phyloP scores from a whole-genome alignment of 2,113 vertebrate genomes.

The Ptilorrhoa leucosticta region DNA sequence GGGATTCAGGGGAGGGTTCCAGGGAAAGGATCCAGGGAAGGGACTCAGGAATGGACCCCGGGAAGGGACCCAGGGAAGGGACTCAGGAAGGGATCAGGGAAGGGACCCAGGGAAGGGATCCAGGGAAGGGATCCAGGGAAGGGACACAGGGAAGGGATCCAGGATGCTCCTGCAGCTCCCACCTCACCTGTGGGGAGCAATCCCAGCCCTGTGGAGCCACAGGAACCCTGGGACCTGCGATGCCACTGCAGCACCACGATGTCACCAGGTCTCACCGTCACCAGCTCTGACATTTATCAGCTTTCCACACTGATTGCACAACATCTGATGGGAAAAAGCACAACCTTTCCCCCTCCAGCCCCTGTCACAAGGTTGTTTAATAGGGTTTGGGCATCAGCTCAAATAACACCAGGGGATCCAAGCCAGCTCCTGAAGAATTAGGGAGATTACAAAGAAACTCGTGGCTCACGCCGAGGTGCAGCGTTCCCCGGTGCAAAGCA shows the following conservation, averaged over 20 bases:
- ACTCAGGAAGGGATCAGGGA: no score
- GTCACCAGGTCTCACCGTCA: not conserved
- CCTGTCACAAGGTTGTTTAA: slow-evolving; percentile 42
- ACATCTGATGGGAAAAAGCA: not conserved
- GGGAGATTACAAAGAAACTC: slow-evolving; percentile 12
- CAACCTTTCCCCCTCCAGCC: not conserved
- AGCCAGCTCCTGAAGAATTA: slow-evolving; percentile 42
- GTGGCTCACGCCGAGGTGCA: not conserved
- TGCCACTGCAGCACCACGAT: accelerated
- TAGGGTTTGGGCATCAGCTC: slow-evolving; percentile 8
- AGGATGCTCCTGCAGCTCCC: not conserved
- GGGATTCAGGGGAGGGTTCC: accelerated
- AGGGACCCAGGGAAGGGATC: no score
- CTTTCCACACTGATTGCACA: not conserved
- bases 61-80: not conserved
- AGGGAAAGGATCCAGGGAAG: no score
- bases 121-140: not conserved
- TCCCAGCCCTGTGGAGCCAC: not conserved
- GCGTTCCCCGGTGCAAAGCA: not conserved
- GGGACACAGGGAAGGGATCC: not conserved
- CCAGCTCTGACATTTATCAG: not conserved
- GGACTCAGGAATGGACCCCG: accelerated
- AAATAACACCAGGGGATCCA: slow-evolving; percentile 1
- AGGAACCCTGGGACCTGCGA: accelerated
- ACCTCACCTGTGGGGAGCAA: accelerated